Percentiles rank a stretch among this genome's conserved stretches.
Conservation (phyloP, 2,888 invertebrate genomes). For the Halocaridina rubra region DNA sequence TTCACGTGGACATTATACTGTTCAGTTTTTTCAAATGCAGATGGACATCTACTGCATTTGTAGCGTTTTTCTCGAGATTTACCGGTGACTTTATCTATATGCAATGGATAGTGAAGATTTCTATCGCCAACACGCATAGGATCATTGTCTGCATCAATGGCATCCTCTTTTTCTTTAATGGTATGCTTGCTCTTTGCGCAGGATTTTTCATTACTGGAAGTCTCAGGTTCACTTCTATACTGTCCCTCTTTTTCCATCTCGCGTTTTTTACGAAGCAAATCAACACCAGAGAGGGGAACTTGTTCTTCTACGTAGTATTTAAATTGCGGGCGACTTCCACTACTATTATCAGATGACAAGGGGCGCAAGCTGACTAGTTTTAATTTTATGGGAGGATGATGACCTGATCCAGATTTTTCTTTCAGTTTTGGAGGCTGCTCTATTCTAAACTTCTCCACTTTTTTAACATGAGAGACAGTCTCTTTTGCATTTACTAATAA, state of each 20-base stretch:
- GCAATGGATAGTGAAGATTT: constrained; percentile 81
- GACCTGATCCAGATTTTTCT: constrained; percentile 7
- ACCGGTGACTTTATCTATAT: constrained; percentile 69
- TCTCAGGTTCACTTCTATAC: not conserved
- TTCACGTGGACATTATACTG: constrained; percentile 86
- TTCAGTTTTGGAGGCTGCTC: constrained; percentile 2
- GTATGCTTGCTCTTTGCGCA: constrained; percentile 14
- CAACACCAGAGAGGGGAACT: constrained; percentile 64
- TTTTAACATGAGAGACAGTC: not conserved
- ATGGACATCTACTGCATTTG: constrained; percentile 87
- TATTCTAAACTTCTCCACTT: constrained; percentile 1
- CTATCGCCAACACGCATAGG: constrained; percentile 79
- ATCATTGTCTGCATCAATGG: constrained; percentile 54
- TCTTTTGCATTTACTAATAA: not conserved
- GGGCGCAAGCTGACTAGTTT: constrained; percentile 51
- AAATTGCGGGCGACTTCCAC: constrained; percentile 52
- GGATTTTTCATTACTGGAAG: constrained; percentile 1
- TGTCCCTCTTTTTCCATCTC: constrained; percentile 56
- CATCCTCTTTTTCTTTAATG: constrained; percentile 38
- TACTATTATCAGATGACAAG: constrained; percentile 20
- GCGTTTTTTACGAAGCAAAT: constrained; percentile 60
- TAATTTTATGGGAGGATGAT: constrained; percentile 58
- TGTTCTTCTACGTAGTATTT: constrained; percentile 60
- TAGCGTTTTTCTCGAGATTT: constrained; percentile 81
- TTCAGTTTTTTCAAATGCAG: constrained; percentile 86